A percentile compares a stretch with the other conserved stretches of the same genome.
Evolutionary conservation across 2,888 invertebrate genomes (phyloP).

Genomic region (Xestobium rufovillosum): DNA sequence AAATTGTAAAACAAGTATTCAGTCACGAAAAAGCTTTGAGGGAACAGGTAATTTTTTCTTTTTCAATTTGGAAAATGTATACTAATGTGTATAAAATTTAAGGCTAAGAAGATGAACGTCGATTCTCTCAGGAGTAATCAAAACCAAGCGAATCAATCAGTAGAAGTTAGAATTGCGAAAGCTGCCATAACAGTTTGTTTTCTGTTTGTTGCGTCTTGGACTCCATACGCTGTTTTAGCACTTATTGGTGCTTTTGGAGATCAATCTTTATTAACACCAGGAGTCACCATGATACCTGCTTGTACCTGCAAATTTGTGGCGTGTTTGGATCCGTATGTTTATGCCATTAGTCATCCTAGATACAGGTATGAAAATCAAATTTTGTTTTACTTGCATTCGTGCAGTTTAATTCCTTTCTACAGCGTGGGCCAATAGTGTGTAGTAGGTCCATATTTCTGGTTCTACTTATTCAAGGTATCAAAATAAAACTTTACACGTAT

Average conservation of each 20-base stretch:
- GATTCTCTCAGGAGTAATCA: constrained; percentile 72
- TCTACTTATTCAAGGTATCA: too few species aligned
- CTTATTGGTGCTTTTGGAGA: constrained; percentile 78
- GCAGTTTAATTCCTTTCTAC: too few species aligned
- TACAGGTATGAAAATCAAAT: constrained; percentile 52
- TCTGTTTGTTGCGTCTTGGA: constrained; percentile 81
- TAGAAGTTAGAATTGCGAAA: constrained; percentile 79
- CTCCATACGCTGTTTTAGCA: constrained; percentile 79
- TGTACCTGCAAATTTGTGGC: constrained; percentile 82
- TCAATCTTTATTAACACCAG: constrained; percentile 62
- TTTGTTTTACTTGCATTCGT: too few species aligned
- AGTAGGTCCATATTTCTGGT: not conserved
- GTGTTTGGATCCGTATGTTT: constrained; percentile 86
- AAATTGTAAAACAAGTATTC: constrained; percentile 81
- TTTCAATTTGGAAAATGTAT: constrained; percentile 3
- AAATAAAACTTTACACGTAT: too few species aligned
- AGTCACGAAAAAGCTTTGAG: constrained; percentile 76
- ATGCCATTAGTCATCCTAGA: constrained; percentile 85
- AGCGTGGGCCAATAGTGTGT: not conserved
- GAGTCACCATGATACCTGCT: constrained; percentile 79
- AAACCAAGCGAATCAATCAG: constrained; percentile 58
- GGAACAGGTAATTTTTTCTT: constrained; percentile 47
- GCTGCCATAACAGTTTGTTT: constrained; percentile 84
- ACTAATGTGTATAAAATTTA: constrained; percentile 17
- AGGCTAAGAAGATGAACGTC: constrained; percentile 88